phyloP scores from a whole-genome alignment of 2,113 vertebrate species.

The Nematolebias whitei region DNA sequence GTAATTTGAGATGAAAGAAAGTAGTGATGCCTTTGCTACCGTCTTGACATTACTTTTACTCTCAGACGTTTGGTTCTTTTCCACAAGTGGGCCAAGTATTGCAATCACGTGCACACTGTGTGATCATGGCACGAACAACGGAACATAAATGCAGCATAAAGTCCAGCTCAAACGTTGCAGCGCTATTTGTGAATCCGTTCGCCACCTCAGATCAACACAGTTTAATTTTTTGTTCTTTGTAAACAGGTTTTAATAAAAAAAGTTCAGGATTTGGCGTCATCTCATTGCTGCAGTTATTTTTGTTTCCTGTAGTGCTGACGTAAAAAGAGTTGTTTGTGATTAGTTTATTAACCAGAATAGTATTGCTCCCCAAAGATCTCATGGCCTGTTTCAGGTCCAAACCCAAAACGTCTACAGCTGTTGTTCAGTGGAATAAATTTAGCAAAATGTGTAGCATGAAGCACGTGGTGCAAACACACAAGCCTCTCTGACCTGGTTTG shows the following conservation, averaged over 20 bases:
- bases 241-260: constrained; percentile 63
- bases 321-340: constrained; percentile 37
- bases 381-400: constrained; percentile 29
- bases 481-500: constrained; percentile 27
- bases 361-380: constrained; percentile 57
- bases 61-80: neutral
- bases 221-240: constrained; percentile 35
- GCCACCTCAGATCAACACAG: too few species aligned
- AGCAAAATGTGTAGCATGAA: constrained; percentile 29
- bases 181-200: too few species aligned
- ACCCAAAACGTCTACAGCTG: neutral
- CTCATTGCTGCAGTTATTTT: constrained; percentile 43
- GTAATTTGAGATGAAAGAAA: neutral
- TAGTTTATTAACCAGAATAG: constrained; percentile 27
- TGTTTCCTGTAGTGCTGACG: constrained; percentile 42
- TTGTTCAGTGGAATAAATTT: constrained; percentile 27
- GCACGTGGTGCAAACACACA: constrained; percentile 34
- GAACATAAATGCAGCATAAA: constrained; percentile 22
- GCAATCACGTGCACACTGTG: neutral
- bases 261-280: constrained; percentile 54
- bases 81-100: constrained; percentile 2
- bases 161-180: neutral
- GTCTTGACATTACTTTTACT: neutral
- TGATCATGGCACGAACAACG: neutral
- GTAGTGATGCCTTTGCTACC: neutral